Conservation (phyloP, 2,797 vertebrate genomes). For the Limnodromus scolopaceus region DNA sequence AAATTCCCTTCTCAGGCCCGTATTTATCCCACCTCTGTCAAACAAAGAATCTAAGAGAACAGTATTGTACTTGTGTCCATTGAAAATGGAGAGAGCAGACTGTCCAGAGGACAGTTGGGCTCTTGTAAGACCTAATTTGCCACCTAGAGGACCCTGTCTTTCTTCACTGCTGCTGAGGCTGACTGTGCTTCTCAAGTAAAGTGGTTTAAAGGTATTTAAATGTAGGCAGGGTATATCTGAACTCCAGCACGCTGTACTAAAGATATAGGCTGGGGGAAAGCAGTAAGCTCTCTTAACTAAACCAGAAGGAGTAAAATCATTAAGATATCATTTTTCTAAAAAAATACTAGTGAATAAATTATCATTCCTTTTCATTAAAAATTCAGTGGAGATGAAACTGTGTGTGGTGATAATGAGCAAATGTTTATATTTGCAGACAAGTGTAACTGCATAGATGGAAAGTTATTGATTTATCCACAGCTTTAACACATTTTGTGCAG, state of each 20-base stretch:
- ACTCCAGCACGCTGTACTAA: not conserved
- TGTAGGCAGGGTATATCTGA: not conserved
- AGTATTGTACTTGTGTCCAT: not conserved
- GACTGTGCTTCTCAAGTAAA: not conserved
- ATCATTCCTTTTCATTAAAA: conserved; percentile 76
- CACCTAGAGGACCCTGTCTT: not conserved
- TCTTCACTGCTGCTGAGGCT: not conserved
- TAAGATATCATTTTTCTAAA: conserved; percentile 4
- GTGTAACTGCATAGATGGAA: conserved; percentile 66
- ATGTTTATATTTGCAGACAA: conserved; percentile 78
- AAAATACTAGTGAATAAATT: conserved; percentile 66
- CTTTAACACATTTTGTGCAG: conserved; percentile 3
- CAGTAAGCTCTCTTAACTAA: not conserved
- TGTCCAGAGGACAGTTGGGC: not conserved
- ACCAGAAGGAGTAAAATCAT: conserved; percentile 58
- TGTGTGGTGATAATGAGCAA: conserved; percentile 75
- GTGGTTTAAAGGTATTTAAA: not conserved
- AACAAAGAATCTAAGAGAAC: not conserved
- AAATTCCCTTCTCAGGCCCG: not conserved
- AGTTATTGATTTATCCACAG: conserved; percentile 65
- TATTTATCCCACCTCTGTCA: not conserved
- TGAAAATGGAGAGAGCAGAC: not conserved
- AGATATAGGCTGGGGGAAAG: not conserved
- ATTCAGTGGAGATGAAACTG: conserved; percentile 78
- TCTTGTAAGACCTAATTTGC: not conserved